Evolutionary conservation across 2,797 vertebrate genomes (phyloP), one percentile per base, ranked within the genome.

Genomic region (Clarias platycephalus): DNA sequence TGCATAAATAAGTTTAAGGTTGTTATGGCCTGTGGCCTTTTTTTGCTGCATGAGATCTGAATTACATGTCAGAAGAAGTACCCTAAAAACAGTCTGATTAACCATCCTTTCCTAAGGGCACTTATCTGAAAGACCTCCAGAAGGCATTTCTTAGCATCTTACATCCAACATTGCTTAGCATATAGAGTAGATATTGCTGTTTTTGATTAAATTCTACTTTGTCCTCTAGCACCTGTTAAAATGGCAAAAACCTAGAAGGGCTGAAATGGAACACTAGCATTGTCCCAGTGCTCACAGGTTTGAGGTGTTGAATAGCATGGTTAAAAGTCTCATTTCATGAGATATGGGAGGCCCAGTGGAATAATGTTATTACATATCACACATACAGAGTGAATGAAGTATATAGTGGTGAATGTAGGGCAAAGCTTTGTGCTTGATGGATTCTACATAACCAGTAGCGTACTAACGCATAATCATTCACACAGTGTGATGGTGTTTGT

Each of bases 1-100:
- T 95, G 92, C 93, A 95, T 89, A 93, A 91, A 92, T 87, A 90
- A 91, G 90, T 93, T 94, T 90, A 89, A 91, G 91, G 91, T 91
- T 91, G 83, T 85, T 87, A 90, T 87, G 90, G 91, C 89, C 87
- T 92, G 91, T 92, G 87, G 90, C 93, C 88, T 89, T 92, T 91
- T 82, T 83, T 67, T 80, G 70, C 85, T 79, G 75, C 87, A 87
- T 84, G 60, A 89, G 75, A 89, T 92, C 89, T 86, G 88, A 88
- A 91, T 92, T 92, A 91, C 83, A 88, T 84, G 84, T 84, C 75
- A 87, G 77, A 57, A 68, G 83, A 82, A 85, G 86, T 86, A 89
- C 88, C 90, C 72, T 82, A 86, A 75, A 87, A 82, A 80, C 62
- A 81, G 28, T 83, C 84, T 82, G 72, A 84, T 90, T 89, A 87